These are phyloP conservation scores for Rhabdomys dilectus DNA, from an alignment of 2,113 vertebrate species.

Conservation along the genomic window DNA sequence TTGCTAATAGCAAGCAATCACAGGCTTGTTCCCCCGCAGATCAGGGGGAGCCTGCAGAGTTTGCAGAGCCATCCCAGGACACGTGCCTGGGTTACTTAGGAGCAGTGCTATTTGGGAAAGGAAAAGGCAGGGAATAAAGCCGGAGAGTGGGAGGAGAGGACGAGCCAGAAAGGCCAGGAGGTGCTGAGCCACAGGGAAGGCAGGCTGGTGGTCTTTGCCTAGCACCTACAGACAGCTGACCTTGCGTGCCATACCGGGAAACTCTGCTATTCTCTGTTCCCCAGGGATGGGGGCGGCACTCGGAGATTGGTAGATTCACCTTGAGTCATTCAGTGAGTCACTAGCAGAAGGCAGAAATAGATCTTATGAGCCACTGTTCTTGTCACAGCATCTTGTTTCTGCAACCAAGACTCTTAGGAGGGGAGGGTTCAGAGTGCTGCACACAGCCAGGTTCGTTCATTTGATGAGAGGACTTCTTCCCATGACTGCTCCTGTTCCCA, in stretches of 20 bases:
- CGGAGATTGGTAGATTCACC: conserved; percentile 30
- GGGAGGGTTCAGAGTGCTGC: not conserved
- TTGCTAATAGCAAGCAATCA: conserved; percentile 12
- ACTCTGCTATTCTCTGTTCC: not conserved
- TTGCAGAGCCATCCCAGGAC: not conserved
- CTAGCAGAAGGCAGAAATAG: conserved; percentile 73
- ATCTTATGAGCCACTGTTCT: conserved; percentile 50
- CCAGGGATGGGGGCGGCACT: not conserved
- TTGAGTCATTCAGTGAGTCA: conserved; percentile 80
- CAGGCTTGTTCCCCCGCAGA: not conserved
- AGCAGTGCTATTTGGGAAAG: conserved; percentile 54
- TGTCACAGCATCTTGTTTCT: conserved; percentile 53
- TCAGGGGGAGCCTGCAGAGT: not conserved
- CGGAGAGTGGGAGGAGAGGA: not conserved
- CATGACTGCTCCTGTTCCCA: not conserved
- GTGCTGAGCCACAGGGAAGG: not conserved
- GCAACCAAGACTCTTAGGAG: conserved; percentile 9
- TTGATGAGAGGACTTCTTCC: not conserved
- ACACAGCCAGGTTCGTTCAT: not conserved
- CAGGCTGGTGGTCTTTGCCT: not conserved
- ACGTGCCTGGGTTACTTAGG: not conserved
- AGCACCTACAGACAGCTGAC: not conserved
- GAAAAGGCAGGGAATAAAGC: not conserved
- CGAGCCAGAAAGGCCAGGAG: not conserved
- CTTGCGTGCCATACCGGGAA: not conserved